A percentile compares a stretch with the other conserved stretches of the same genome.
Conservation (phyloP, 2,888 invertebrate species). For the Liodrosophila aerea region DNA sequence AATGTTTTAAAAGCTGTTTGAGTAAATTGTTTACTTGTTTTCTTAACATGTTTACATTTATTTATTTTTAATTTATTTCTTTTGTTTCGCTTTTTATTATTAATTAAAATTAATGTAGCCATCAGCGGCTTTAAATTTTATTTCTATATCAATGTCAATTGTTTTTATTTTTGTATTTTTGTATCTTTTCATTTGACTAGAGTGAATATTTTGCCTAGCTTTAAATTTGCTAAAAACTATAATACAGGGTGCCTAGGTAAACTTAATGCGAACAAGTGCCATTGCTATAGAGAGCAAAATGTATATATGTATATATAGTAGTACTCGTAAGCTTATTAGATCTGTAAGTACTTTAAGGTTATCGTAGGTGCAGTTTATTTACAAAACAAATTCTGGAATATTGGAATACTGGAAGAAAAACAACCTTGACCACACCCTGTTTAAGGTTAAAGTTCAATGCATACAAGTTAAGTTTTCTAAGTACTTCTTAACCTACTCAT, state of each 20-base stretch:
- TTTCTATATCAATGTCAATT: conserved; percentile 17
- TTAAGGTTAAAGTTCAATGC: conserved; percentile 15
- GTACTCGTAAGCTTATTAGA: conserved; percentile 3
- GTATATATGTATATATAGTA: too few relatives aligned
- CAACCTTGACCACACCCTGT: conserved; percentile 31
- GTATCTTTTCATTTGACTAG: conserved; percentile 37
- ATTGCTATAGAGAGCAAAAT: conserved; percentile 46
- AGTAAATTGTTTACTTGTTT: conserved; percentile 48
- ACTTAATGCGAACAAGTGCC: conserved; percentile 47
- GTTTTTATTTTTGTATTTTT: conserved; percentile 14
- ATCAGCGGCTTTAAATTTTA: conserved; percentile 18
- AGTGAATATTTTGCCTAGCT: conserved; percentile 50
- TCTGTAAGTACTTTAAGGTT: conserved; percentile 17
- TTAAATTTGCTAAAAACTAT: conserved; percentile 59
- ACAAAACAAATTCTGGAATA: conserved; percentile 33
- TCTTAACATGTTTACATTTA: conserved; percentile 42
- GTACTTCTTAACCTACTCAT: conserved; percentile 12
- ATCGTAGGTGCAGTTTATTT: conserved; percentile 44
- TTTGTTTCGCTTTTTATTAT: neutral
- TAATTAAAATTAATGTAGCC: conserved; percentile 26
- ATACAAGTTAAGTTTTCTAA: conserved; percentile 33
- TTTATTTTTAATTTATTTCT: conserved; percentile 1
- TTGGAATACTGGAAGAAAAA: conserved; percentile 36
- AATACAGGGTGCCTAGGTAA: conserved; percentile 59
- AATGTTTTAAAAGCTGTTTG: conserved; percentile 67